Evolutionary conservation across 1,140 invertebrate genomes (phyloP).

Genomic region (Drosophila nannoptera): DNA sequence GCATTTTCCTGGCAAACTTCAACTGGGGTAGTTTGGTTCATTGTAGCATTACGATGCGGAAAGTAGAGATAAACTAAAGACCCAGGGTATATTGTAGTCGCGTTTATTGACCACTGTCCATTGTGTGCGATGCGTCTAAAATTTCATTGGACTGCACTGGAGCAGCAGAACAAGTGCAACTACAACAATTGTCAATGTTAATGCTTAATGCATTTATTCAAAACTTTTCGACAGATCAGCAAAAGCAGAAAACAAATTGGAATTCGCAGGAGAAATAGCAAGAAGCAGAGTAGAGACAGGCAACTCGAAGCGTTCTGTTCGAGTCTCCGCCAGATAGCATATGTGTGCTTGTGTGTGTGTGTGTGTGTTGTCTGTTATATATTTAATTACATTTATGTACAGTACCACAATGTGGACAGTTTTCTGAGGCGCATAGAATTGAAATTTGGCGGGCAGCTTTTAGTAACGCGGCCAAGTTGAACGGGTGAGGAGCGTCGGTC

Average conservation of each 20-base stretch:
- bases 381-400: constrained; percentile 62
- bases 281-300: neutral
- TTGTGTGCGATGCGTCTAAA: constrained; percentile 22
- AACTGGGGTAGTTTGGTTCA: constrained; percentile 13
- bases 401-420: constrained; percentile 33
- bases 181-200: constrained; percentile 23
- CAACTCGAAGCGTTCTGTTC: constrained; percentile 12
- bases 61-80: too few relatives aligned
- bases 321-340: constrained; percentile 4
- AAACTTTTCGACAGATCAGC: constrained; percentile 34
- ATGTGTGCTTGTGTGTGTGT: neutral
- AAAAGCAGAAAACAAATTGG: constrained; percentile 3
- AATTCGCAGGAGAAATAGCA: constrained; percentile 3
- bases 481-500: constrained; percentile 32
- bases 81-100: neutral
- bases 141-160: constrained; percentile 30
- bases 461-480: constrained; percentile 42
- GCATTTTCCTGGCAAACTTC: constrained; percentile 25
- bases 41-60: neutral
- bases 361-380: constrained; percentile 14
- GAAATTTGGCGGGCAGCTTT: constrained; percentile 17
- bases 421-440: constrained; percentile 14
- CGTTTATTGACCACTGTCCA: constrained; percentile 5
- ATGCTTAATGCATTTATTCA: constrained; percentile 6
- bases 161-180: constrained; percentile 16